phyloP scores from a whole-genome alignment of 2,888 invertebrate species.

The Meiosimyza platycephala region DNA sequence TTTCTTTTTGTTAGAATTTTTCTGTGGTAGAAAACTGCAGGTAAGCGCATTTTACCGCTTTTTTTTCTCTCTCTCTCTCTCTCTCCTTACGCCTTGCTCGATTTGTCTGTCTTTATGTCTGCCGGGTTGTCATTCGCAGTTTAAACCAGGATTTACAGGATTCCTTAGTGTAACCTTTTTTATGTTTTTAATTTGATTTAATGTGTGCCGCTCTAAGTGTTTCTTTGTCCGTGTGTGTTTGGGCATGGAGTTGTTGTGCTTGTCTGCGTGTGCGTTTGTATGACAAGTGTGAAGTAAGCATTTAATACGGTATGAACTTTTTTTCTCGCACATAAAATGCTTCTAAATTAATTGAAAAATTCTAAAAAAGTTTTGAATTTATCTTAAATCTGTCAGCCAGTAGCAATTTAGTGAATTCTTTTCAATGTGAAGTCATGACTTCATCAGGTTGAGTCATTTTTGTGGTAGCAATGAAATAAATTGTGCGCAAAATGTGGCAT shows the following conservation, averaged over 20 bases:
- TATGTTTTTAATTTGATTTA: conserved; percentile 61
- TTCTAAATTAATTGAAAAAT: neutral
- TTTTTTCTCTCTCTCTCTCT: neutral
- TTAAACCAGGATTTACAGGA: conserved; percentile 35
- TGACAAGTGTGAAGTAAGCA: neutral
- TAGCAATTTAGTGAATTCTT: too few species aligned
- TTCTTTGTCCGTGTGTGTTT: neutral
- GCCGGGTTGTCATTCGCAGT: conserved; percentile 13
- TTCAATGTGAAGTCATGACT: too few species aligned
- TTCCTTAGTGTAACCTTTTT: conserved; percentile 42
- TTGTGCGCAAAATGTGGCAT: too few species aligned
- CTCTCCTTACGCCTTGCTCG: neutral
- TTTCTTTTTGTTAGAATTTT: neutral
- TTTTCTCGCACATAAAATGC: too few species aligned
- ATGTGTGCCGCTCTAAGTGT: conserved; percentile 41
- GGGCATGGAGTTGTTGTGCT: conserved; percentile 2
- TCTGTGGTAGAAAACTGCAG: conserved; percentile 6
- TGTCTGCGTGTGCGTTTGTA: conserved; percentile 5
- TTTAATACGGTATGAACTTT: too few species aligned
- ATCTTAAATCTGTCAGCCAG: too few species aligned
- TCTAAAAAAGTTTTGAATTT: conserved; percentile 4
- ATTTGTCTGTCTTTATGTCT: conserved; percentile 12
- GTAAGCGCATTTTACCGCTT: neutral
- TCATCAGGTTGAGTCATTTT: too few species aligned
- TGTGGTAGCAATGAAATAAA: too few species aligned